Evolutionary conservation across 2,888 invertebrate genomes (phyloP).

Genomic region (Tenthredo scrophulariae): DNA sequence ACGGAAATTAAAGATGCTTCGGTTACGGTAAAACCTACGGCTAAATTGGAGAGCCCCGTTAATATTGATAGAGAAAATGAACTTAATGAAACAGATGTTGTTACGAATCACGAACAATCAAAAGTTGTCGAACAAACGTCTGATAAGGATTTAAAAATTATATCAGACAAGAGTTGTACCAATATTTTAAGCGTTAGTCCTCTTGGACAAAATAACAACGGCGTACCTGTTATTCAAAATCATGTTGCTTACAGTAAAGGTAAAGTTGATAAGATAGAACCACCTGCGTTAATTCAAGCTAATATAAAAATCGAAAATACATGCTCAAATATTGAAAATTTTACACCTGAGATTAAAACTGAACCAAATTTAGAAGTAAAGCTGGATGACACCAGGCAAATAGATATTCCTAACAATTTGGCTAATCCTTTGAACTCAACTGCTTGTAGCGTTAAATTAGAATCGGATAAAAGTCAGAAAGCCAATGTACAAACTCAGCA

Average conservation of each 20-base stretch:
- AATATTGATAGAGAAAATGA: slow-evolving; percentile 63
- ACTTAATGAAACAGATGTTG: slow-evolving; percentile 63
- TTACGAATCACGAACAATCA: slow-evolving; percentile 48
- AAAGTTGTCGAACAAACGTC: slow-evolving; percentile 57
- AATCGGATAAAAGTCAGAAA: slow-evolving; percentile 72
- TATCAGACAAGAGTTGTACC: slow-evolving; percentile 55
- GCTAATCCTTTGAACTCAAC: slow-evolving; percentile 45
- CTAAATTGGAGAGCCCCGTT: slow-evolving; percentile 51
- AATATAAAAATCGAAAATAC: slow-evolving; percentile 49
- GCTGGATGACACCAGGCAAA: slow-evolving; percentile 51
- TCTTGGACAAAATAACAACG: slow-evolving; percentile 70
- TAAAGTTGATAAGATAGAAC: slow-evolving; percentile 65
- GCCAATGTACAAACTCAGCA: slow-evolving; percentile 70
- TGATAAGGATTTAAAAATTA: slow-evolving; percentile 59
- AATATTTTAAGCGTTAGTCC: slow-evolving; percentile 68
- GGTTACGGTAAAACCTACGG: slow-evolving; percentile 53
- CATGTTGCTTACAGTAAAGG: slow-evolving; percentile 70
- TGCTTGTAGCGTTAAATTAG: slow-evolving; percentile 60
- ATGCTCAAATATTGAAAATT: slow-evolving; percentile 59
- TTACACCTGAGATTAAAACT: slow-evolving; percentile 64
- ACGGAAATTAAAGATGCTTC: slow-evolving; percentile 64
- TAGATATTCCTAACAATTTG: slow-evolving; percentile 53
- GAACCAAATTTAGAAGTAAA: slow-evolving; percentile 63
- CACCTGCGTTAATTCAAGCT: slow-evolving; percentile 46
- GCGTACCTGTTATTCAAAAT: slow-evolving; percentile 75